Conservation (phyloP, 2,888 invertebrate genomes). For the Hirtodrosophila histrioides region DNA sequence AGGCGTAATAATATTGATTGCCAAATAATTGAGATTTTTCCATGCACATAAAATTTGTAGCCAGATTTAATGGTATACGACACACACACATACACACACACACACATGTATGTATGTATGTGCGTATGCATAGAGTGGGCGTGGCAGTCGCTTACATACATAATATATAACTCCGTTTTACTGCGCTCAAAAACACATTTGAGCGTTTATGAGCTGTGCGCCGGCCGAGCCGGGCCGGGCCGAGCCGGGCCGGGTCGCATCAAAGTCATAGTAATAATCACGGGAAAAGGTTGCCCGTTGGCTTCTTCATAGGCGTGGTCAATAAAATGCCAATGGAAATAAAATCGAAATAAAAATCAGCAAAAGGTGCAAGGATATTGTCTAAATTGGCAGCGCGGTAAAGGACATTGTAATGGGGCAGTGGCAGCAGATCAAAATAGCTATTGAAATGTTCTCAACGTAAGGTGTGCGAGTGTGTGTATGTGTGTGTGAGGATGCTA, state of each 20-base stretch:
- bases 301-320: constrained; percentile 40
- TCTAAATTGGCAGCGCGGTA: constrained; percentile 1
- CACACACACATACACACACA: too few species aligned
- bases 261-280: constrained; percentile 76
- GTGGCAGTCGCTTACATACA: constrained; percentile 11
- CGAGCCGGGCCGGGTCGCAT: constrained; percentile 39
- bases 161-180: constrained; percentile 49
- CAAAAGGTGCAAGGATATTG: constrained; percentile 75
- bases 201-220: constrained; percentile 63
- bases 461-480: constrained; percentile 50
- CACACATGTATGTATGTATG: neutral
- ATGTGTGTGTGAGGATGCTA: neutral
- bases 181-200: constrained; percentile 65
- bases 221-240: too few species aligned
- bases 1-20: constrained; percentile 70
- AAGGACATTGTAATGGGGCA: constrained; percentile 28
- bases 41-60: constrained; percentile 55
- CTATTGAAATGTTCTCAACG: constrained; percentile 55
- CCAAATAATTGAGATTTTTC: constrained; percentile 71
- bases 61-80: constrained; percentile 59
- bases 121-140: constrained; percentile 27
- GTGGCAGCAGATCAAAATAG: constrained; percentile 30
- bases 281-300: constrained; percentile 57
- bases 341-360: constrained; percentile 77
- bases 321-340: constrained; percentile 77